Evolutionary conservation across 2,888 invertebrate species (phyloP), one percentile per base, ranked within the genome.

Genomic region (Zaprionus bogoriensis): DNA sequence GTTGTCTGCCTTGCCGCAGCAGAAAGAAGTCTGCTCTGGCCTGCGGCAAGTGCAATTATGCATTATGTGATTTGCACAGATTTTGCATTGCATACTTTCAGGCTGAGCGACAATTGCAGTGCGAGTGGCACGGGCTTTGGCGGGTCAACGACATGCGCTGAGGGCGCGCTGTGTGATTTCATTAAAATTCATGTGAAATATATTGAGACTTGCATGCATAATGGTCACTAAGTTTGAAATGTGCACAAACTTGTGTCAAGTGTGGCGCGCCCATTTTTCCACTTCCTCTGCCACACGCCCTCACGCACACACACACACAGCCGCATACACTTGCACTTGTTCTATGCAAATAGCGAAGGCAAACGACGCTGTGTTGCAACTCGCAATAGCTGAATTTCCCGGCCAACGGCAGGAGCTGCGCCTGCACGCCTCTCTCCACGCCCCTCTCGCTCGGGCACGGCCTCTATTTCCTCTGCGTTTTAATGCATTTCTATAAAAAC

Each of bases 201-300:
- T 80, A 83, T 83, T 80, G 84, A 76, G 78, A 83, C 74, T 78
- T 80, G 80, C 84, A 80, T 80, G 84, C 80, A 80, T 80, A 83
- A 80, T 80, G 81, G 80, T 77, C 81, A 83, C 84, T 76, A 80
- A 80, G 76, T 80, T 82, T 77, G 65, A 69, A 77, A 72, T 80
- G 63, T 77, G 59, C 74, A 50, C 68, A 72, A 65, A 72, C 62
- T 75, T 75, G 77, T 64, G 66, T 71, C 82, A 66, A 82, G 83
- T 77, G 77, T 62, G 55, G 41, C 41, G 12, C 42, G 39, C 27
- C 63, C 25, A 46, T 42, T 42, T 14, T 45, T 42, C 48, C 54
- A 54, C 46, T 23, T 12, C 14, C 42, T 22, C 57, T 12, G 25
- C 25, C 45, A 3, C 39, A 30, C 25, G 27, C 44, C 10, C 22